Evolutionary conservation across 2,797 vertebrate genomes (phyloP).

Genomic region (Hypotaenidia philippensis): DNA sequence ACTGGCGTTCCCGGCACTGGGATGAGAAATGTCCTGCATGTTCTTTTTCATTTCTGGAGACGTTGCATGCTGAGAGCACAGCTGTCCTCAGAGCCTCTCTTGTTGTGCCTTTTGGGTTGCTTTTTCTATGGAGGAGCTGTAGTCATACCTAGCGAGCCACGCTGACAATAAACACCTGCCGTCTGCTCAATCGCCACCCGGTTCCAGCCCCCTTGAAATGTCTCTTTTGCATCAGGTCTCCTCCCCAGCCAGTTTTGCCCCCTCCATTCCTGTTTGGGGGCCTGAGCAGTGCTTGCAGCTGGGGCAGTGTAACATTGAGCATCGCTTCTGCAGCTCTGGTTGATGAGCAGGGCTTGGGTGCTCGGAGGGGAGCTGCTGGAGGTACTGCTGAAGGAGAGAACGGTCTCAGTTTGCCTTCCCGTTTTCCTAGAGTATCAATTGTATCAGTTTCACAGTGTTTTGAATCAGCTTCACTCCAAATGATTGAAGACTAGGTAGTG

Average conservation of each 20-base stretch:
- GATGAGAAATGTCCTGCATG: background rate
- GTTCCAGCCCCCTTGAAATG: background rate
- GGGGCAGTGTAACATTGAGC: background rate
- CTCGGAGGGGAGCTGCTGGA: background rate
- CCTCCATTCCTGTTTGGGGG: background rate
- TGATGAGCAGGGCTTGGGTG: background rate
- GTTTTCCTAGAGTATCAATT: background rate
- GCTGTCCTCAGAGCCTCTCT: background rate
- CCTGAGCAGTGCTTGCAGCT: background rate
- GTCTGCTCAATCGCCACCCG: background rate
- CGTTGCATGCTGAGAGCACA: background rate
- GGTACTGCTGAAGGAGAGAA: rapidly evolving
- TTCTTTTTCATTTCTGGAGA: background rate
- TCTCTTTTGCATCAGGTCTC: background rate
- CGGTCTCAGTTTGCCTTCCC: rapidly evolving
- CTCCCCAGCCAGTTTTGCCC: background rate
- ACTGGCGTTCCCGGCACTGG: rapidly evolving
- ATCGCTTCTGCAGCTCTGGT: background rate
- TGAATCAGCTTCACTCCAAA: background rate
- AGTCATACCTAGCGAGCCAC: background rate
- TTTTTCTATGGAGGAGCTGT: background rate
- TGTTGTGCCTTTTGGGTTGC: background rate
- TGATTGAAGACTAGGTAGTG: background rate
- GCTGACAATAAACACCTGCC: background rate
- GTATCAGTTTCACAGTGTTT: background rate